Conservation (phyloP, 2,888 invertebrate species). For the Cinara cedri region DNA sequence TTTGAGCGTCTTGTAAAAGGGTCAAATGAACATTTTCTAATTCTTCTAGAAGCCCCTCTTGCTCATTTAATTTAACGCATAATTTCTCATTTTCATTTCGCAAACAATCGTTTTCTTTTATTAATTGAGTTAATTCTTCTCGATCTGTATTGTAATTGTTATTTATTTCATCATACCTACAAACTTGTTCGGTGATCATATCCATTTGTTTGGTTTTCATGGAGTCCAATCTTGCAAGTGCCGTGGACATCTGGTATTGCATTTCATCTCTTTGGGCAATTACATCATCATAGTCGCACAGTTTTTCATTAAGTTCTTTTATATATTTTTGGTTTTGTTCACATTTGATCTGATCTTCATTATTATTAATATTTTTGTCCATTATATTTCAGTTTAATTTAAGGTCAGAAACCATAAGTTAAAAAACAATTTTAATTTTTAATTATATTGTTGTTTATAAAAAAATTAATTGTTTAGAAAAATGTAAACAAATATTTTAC, state of each 20-base stretch:
- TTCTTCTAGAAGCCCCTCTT: background rate
- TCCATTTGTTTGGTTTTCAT: background rate
- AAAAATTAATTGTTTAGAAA: too few species aligned
- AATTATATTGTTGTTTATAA: too few species aligned
- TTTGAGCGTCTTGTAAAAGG: slow-evolving; percentile 6
- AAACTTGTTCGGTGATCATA: background rate
- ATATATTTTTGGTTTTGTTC: background rate
- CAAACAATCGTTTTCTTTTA: too few species aligned
- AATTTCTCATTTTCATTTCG: too few species aligned
- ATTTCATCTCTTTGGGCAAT: background rate
- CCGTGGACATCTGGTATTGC: background rate
- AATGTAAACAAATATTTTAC: too few species aligned
- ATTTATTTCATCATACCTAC: background rate
- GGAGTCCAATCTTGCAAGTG: background rate
- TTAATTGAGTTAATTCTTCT: background rate
- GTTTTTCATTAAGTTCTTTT: background rate
- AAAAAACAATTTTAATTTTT: too few species aligned
- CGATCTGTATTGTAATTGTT: background rate
- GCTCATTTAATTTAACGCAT: background rate
- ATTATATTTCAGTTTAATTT: too few species aligned
- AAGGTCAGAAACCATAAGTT: too few species aligned
- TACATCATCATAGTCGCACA: too few species aligned
- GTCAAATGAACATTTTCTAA: background rate
- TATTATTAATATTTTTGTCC: too few species aligned
- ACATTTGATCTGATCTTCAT: background rate